Percentiles rank a stretch among this genome's conserved stretches.
These are phyloP conservation scores for Scaptomyza reducta DNA, from an alignment of 2,888 invertebrate genomes.

Conservation along the genomic window DNA sequence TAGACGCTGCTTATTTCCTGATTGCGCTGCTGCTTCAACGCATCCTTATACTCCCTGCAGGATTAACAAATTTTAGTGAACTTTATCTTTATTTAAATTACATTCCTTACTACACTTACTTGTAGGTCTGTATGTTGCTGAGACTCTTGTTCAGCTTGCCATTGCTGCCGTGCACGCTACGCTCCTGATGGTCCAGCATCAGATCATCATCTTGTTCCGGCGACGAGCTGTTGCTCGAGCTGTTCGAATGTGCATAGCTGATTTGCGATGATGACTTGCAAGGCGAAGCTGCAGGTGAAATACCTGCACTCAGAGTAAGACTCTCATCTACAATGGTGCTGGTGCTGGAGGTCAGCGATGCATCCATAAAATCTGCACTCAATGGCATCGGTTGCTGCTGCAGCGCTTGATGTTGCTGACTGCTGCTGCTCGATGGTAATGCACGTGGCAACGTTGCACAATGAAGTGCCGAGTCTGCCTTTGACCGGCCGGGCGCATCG, in stretches of 20 bases:
- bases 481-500: constrained; percentile 85
- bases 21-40: constrained; percentile 92
- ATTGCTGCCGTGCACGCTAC: constrained; percentile 66
- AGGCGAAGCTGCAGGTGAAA: constrained; percentile 68
- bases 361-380: constrained; percentile 78
- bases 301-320: constrained; percentile 54
- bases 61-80: constrained; percentile 35
- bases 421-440: constrained; percentile 55
- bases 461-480: constrained; percentile 81
- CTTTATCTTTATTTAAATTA: neutral
- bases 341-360: constrained; percentile 79
- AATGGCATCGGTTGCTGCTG: constrained; percentile 50
- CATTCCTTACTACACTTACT: constrained; percentile 53
- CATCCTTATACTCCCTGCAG: constrained; percentile 94
- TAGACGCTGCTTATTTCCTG: constrained; percentile 90
- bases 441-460: constrained; percentile 75
- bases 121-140: constrained; percentile 84
- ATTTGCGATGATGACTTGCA: constrained; percentile 60
- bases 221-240: constrained; percentile 82
- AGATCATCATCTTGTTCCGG: constrained; percentile 82
- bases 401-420: constrained; percentile 27
- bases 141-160: constrained; percentile 82
- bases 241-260: constrained; percentile 77
- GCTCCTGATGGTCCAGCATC: constrained; percentile 76
- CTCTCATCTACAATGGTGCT: constrained; percentile 82